Evolutionary conservation across 2,113 vertebrate species (phyloP), one percentile per base, ranked within the genome.

Genomic region (Cyrtonyx montezumae): DNA sequence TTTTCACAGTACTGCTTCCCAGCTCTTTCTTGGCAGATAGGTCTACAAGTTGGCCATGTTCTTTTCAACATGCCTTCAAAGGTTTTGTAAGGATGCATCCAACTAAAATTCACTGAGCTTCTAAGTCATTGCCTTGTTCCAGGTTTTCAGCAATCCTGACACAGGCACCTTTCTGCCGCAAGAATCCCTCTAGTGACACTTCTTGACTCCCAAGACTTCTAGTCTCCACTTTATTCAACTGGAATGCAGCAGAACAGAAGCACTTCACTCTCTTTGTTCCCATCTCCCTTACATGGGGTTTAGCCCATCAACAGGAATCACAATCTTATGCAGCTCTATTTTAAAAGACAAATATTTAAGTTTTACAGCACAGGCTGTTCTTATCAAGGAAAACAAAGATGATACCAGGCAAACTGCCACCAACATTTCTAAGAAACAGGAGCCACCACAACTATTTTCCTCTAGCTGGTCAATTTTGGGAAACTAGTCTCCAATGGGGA

Each of bases 281-380:
- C 30, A 25, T 46, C 87, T 48, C 59, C n/a, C 26, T 84, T 34
- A 45, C 53, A 46, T n/a, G 32, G 6, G 8, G 19, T 77, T 82
- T 81, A 69, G 61, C 19, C 19, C 49, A 45, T 30, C 58, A 69
- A 13, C 63, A 66, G 43, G 6, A 94, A 85, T 88, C 13, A 82
- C 85, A 76, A 18, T 6, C 74, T 77, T 65, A 68, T 79, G 49
- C 36, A 92, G 26, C 13, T 70, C 55, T 21, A 45, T 3, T 62
- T 37, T 73, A 84, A 78, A 86, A 88, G 9, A 93, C 45, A 85
- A 85, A 74, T 95, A 90, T 95, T 89, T 86, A 80, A 67, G 84
- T 51, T 45, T 90, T 87, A 75, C 36, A 79, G n/a, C 49, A 53
- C 32, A 79, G 30, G 45, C 67, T 89, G 19, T 16, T 87, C 55